Evolutionary conservation across 2,888 invertebrate genomes (phyloP).

Genomic region (Alsophila aescularia): DNA sequence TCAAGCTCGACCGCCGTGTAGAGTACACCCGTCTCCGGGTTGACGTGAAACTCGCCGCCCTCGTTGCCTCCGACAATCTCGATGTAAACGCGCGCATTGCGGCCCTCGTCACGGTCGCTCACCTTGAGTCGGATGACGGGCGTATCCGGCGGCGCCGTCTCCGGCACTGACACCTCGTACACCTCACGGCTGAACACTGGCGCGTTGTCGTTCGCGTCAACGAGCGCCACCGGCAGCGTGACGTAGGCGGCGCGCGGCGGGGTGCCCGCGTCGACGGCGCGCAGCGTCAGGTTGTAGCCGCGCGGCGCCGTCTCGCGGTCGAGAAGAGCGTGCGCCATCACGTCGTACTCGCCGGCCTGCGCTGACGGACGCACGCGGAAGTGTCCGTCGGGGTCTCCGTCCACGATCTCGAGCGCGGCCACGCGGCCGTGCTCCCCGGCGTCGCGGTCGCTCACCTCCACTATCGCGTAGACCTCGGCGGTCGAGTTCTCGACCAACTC

Average conservation of each 20-base stretch:
- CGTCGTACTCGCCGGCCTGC: conserved; percentile 89
- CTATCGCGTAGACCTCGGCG: conserved; percentile 94
- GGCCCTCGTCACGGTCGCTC: conserved; percentile 92
- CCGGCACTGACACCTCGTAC: conserved; percentile 94
- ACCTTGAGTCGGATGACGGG: conserved; percentile 95
- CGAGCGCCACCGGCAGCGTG: conserved; percentile 91
- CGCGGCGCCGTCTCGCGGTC: conserved; percentile 91
- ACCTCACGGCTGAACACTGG: conserved; percentile 94
- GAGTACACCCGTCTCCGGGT: conserved; percentile 94
- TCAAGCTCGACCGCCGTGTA: conserved; percentile 93
- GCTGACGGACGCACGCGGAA: conserved; percentile 89
- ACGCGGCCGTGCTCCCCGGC: conserved; percentile 93
- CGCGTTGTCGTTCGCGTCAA: conserved; percentile 93
- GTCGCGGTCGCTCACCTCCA: conserved; percentile 93
- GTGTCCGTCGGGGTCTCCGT: conserved; percentile 95
- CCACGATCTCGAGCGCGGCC: conserved; percentile 91
- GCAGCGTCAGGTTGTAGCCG: conserved; percentile 94
- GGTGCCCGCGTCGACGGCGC: conserved; percentile 92
- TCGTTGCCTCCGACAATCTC: conserved; percentile 97
- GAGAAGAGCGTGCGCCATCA: conserved; percentile 90
- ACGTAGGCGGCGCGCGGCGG: conserved; percentile 92
- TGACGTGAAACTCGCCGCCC: conserved; percentile 93
- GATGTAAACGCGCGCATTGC: conserved; percentile 92
- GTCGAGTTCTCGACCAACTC: conserved; percentile 92
- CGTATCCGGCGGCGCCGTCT: conserved; percentile 94